Percentiles rank a stretch among this genome's conserved stretches.
These are phyloP conservation scores for Siniperca undulata DNA, from an alignment of 2,797 vertebrate species.

Conservation along the genomic window DNA sequence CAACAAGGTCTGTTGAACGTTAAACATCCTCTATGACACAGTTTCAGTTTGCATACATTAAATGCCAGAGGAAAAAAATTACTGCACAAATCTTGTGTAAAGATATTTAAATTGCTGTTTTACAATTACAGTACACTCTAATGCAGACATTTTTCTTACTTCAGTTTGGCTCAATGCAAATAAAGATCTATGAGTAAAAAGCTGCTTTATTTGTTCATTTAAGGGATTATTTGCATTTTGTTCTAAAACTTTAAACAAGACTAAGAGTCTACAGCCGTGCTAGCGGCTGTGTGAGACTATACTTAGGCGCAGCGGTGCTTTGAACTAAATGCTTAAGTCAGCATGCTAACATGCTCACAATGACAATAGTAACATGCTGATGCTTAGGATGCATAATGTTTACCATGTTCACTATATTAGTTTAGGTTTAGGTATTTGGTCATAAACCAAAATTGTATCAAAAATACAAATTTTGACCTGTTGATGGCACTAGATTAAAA, in stretches of 20 bases:
- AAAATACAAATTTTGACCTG: neutral
- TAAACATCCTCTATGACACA: neutral
- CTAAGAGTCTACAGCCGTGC: neutral
- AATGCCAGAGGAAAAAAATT: too few relatives aligned
- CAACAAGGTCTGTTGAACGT: neutral
- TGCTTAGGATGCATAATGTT: too few relatives aligned
- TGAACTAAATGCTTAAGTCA: too few relatives aligned
- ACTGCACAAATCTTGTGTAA: too few relatives aligned
- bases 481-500: neutral
- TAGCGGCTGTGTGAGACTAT: too few relatives aligned
- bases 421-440: neutral
- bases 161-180: neutral
- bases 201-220: neutral
- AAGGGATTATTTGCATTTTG: neutral
- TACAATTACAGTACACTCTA: neutral
- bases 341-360: too few relatives aligned
- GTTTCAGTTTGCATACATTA: too few relatives aligned
- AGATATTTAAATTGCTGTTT: neutral
- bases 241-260: neutral
- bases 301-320: too few relatives aligned
- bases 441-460: neutral
- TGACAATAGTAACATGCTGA: too few relatives aligned
- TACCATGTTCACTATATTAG: too few relatives aligned
- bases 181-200: neutral
- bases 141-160: neutral